Conservation (phyloP, 2,797 vertebrate genomes). For the Cottoperca gobio region DNA sequence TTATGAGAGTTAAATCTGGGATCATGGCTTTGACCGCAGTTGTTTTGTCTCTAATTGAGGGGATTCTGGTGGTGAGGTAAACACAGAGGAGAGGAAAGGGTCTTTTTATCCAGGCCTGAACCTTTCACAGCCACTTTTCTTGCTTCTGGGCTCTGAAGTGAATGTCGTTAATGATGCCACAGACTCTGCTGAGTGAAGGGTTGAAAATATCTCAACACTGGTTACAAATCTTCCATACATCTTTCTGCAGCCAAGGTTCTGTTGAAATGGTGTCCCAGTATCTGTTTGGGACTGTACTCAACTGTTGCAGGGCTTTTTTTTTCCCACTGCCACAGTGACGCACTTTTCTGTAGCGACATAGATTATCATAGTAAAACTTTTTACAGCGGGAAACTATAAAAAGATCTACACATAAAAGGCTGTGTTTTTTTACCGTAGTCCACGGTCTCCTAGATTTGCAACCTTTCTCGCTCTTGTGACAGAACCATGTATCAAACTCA, state of each 20-base stretch:
- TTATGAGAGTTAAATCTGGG: conserved; percentile 82
- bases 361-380: conserved; percentile 68
- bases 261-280: conserved; percentile 45
- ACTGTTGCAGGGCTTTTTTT: conserved; percentile 58
- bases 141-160: conserved; percentile 42
- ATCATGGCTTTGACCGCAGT: conserved; percentile 76
- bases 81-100: conserved; percentile 66
- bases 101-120: conserved; percentile 64
- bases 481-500: conserved; percentile 59
- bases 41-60: conserved; percentile 81
- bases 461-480: conserved; percentile 52
- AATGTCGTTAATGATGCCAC: conserved; percentile 65
- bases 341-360: conserved; percentile 54
- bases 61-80: conserved; percentile 74
- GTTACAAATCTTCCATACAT: conserved; percentile 35
- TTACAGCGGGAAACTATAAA: conserved; percentile 66
- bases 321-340: conserved; percentile 67
- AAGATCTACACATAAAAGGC: conserved; percentile 48
- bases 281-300: conserved; percentile 58
- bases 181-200: conserved; percentile 40
- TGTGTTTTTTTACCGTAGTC: conserved; percentile 8
- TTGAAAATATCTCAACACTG: conserved; percentile 43
- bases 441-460: conserved; percentile 55
- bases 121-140: conserved; percentile 60
- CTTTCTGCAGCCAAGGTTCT: conserved; percentile 26